These are phyloP conservation scores for Lamellibrachia satsuma DNA, from an alignment of 2,888 invertebrate species.

Conservation along the genomic window DNA sequence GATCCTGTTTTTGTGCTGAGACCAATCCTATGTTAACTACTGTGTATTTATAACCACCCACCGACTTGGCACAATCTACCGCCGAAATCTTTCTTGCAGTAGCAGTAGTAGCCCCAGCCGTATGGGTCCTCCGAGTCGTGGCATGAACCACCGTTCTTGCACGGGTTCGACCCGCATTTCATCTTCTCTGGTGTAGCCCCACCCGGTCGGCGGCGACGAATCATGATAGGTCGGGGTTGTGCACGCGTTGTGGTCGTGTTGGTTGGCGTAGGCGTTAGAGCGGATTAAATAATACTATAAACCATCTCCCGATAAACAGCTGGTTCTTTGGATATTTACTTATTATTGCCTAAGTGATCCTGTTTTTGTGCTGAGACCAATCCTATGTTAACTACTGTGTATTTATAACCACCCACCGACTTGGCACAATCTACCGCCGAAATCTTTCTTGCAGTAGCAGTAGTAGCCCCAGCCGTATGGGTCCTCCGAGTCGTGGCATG, in stretches of 20 bases:
- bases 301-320: too few relatives aligned
- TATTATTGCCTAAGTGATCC: background rate
- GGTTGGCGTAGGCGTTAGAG: background rate
- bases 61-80: background rate
- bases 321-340: too few relatives aligned
- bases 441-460: conserved; percentile 22
- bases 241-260: background rate
- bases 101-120: conserved; percentile 32
- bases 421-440: conserved; percentile 3
- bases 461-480: conserved; percentile 32
- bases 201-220: background rate
- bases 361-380: background rate
- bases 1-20: background rate
- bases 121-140: conserved; percentile 26
- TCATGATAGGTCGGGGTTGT: background rate
- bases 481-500: conserved; percentile 24
- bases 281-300: background rate
- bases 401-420: background rate
- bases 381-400: background rate
- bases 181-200: background rate
- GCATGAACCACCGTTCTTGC: conserved; percentile 24
- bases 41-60: background rate
- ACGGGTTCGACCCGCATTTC: conserved; percentile 21
- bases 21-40: background rate
- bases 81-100: conserved; percentile 4